phyloP scores from a whole-genome alignment of 2,888 invertebrate genomes.

The Polydrusus tereticollis region DNA sequence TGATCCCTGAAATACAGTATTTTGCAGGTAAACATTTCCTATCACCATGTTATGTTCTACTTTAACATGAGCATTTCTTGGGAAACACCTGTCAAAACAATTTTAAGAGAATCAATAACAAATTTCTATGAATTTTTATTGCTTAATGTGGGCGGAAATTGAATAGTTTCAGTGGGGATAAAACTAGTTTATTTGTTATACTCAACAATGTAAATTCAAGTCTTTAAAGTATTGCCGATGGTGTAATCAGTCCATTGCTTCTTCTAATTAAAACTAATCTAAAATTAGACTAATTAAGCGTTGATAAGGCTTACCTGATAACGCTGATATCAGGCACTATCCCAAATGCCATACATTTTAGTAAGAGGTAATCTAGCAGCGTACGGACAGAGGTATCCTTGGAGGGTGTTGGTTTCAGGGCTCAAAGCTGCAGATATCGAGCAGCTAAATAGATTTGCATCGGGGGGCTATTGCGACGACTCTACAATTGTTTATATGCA shows the following conservation, averaged over 20 bases:
- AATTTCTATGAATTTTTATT: constrained; percentile 25
- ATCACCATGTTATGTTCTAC: not conserved
- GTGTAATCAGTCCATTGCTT: too few relatives aligned
- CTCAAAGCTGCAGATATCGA: constrained; percentile 87
- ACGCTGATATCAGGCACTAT: constrained; percentile 28
- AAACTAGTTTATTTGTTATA: constrained; percentile 19
- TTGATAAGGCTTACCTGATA: constrained; percentile 27
- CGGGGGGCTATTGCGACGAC: constrained; percentile 87
- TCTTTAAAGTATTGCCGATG: too few relatives aligned
- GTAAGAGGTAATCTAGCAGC: constrained; percentile 90
- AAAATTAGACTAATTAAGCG: not conserved
- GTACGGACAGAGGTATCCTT: constrained; percentile 88
- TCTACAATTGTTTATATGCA: constrained; percentile 88
- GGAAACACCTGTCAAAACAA: constrained; percentile 18
- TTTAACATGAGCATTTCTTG: not conserved
- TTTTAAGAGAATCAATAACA: constrained; percentile 21
- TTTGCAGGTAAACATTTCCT: constrained; percentile 8
- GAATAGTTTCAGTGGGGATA: constrained; percentile 25
- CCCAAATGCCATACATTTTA: constrained; percentile 88
- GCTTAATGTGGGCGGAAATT: constrained; percentile 31
- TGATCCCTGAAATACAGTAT: not conserved
- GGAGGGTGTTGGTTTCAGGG: constrained; percentile 89
- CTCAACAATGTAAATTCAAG: constrained; percentile 11
- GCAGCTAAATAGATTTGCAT: constrained; percentile 85
- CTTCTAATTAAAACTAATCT: not conserved